phyloP scores from a whole-genome alignment of 2,888 invertebrate genomes.

The Dryomyza anilis region DNA sequence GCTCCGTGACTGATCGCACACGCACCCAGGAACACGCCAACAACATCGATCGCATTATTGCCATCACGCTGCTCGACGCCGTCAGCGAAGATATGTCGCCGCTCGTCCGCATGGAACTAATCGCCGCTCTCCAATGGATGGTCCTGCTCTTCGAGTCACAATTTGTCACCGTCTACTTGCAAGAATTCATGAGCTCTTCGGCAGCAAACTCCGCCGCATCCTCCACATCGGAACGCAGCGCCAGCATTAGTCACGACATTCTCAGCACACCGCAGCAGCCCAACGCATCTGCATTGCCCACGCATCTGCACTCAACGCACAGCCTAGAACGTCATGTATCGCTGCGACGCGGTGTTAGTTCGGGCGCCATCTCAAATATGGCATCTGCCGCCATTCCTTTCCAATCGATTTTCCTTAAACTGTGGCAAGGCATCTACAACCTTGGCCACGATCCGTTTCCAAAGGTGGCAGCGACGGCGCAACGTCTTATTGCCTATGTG shows the following conservation, averaged over 20 bases:
- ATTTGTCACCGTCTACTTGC: conserved; percentile 78
- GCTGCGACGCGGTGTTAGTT: conserved; percentile 72
- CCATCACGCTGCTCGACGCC: conserved; percentile 81
- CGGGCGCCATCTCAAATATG: conserved; percentile 70
- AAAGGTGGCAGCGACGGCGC: conserved; percentile 78
- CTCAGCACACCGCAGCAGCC: conserved; percentile 29
- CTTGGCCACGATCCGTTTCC: conserved; percentile 89
- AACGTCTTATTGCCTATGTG: conserved; percentile 78
- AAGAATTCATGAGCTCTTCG: conserved; percentile 61
- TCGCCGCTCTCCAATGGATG: conserved; percentile 85
- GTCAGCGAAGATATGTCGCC: conserved; percentile 84
- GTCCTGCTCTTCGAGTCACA: conserved; percentile 86
- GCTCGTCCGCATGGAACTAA: conserved; percentile 84
- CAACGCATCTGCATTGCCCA: conserved; percentile 16
- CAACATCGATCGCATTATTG: conserved; percentile 91
- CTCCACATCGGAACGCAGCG: conserved; percentile 42
- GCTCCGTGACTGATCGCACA: conserved; percentile 79
- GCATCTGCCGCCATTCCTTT: conserved; percentile 50
- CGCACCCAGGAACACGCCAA: conserved; percentile 93
- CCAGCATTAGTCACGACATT: conserved; percentile 47
- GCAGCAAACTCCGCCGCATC: conserved; percentile 28
- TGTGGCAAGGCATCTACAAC: conserved; percentile 82
- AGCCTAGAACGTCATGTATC: conserved; percentile 60
- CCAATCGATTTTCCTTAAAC: conserved; percentile 80
- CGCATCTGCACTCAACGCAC: conserved; percentile 50